These are phyloP conservation scores for Meliscaeva auricollis DNA, from an alignment of 2,888 invertebrate species.

Conservation along the genomic window DNA sequence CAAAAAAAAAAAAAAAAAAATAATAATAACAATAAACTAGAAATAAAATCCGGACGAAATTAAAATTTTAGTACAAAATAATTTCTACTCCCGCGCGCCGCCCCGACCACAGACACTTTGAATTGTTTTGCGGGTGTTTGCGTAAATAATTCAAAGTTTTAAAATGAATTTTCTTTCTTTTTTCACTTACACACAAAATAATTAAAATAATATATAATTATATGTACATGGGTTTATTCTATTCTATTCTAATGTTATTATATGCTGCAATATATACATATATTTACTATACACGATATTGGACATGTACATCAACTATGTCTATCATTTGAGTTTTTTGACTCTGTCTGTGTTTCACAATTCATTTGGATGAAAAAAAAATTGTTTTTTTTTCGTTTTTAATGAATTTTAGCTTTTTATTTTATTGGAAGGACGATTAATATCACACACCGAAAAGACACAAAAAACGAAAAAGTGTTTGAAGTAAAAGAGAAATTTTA, in stretches of 20 bases:
- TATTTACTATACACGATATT: constrained; percentile 30
- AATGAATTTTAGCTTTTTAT: constrained; percentile 22
- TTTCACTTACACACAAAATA: constrained; percentile 4
- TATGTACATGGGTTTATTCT: background rate
- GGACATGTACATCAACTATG: constrained; percentile 64
- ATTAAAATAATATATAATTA: constrained; percentile 16
- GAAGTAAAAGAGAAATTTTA: constrained; percentile 11
- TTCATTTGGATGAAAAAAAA: constrained; percentile 46
- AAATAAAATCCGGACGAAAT: background rate
- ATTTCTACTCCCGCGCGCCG: background rate
- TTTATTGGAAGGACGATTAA: constrained; percentile 21
- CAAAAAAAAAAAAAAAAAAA: constrained; percentile 44
- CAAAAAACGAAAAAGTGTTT: constrained; percentile 2
- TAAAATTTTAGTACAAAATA: constrained; percentile 1
- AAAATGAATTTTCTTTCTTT: background rate
- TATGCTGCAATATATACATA: constrained; percentile 36
- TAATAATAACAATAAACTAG: background rate
- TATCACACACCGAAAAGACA: constrained; percentile 10
- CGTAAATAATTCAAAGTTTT: constrained; percentile 22
- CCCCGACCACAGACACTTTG: constrained; percentile 7
- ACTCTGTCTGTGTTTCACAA: constrained; percentile 50
- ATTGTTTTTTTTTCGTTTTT: constrained; percentile 9
- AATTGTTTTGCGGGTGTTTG: constrained; percentile 1
- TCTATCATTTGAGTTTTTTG: constrained; percentile 30
- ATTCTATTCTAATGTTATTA: constrained; percentile 58